Conservation (phyloP, 2,888 invertebrate species). For the Apeira syringaria region DNA sequence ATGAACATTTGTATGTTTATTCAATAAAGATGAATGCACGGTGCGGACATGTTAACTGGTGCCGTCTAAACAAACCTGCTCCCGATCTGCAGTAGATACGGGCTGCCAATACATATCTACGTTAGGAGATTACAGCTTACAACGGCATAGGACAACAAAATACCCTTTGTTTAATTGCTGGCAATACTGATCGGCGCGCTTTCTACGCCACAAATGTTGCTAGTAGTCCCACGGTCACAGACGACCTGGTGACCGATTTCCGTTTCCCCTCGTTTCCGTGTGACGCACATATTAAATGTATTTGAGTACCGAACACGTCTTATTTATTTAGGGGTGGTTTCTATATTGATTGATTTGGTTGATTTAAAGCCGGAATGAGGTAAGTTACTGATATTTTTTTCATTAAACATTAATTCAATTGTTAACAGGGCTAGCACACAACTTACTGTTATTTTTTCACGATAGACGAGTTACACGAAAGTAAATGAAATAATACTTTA, state of each 20-base stretch:
- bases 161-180: conserved; percentile 27
- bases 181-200: conserved; percentile 22
- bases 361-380: conserved; percentile 2
- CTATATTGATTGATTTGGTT: conserved; percentile 9
- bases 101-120: too few relatives aligned
- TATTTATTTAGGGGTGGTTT: conserved; percentile 16
- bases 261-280: conserved; percentile 21
- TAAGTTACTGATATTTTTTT: background rate
- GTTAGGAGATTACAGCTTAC: too few relatives aligned
- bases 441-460: too few relatives aligned
- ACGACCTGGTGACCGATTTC: conserved; percentile 29
- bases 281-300: conserved; percentile 23
- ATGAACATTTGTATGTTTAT: too few relatives aligned
- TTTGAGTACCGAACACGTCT: conserved; percentile 23
- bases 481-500: too few relatives aligned
- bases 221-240: conserved; percentile 14
- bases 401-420: too few relatives aligned
- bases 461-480: too few relatives aligned
- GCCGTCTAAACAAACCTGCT: too few relatives aligned
- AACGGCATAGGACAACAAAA: conserved; percentile 18
- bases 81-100: too few relatives aligned
- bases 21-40: too few relatives aligned
- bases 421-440: too few relatives aligned
- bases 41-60: too few relatives aligned
- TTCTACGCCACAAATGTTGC: conserved; percentile 14